Base-by-base conservation (phyloP, 2,888 invertebrate species). In the Plutella xylostella region DNA sequence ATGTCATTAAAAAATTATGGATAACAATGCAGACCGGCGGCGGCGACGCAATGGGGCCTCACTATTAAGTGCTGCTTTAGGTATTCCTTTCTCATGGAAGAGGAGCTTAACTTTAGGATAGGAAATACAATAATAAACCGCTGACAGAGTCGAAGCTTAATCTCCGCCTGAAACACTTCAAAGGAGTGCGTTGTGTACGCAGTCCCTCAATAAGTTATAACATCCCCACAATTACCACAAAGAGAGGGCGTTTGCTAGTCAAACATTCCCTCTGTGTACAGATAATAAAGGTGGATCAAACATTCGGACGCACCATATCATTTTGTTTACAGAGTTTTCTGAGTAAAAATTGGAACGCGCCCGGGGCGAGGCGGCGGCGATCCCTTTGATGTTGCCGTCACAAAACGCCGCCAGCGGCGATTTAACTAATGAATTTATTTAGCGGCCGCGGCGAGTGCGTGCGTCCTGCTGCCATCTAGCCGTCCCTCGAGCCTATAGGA, bases 351-450 rank as follows among this genome's bases (percentile, higher is more conserved):
- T 82, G 64, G 65, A 60, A 60, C 69, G 72, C 72, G 74, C 77
- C 77, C 78, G 72, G 63, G 73, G 73, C 68, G 56, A 71, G 70
- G 70, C 72, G 66, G 72, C 68, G 61, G 60, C 57, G 51, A 51
- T 60, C 62, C 72, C 79, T 84, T 85, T 85, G 83, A 85, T 70
- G 78, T 77, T 66, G 68, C 85, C 85, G 85, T 82, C 83, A 82
- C 74, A 76, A 82, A 82, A 75, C 71, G 80, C 79, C 77, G 83
- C 84, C 82, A 75, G 72, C 79, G 75, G 79, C 79, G 80, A 83
- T 84, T 84, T 84, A 77, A 84, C 84, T 85, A 85, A 85, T 84
- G 84, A 85, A 85, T 85, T 85, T 85, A 85, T 85, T 84, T 85
- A 85, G 80, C 78, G 74, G 79, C 72, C 68, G 64, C 67, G 67